Percentiles rank a stretch among this genome's conserved stretches.
Conservation (phyloP, 2,797 vertebrate species). For the Bovichtus variegatus region DNA sequence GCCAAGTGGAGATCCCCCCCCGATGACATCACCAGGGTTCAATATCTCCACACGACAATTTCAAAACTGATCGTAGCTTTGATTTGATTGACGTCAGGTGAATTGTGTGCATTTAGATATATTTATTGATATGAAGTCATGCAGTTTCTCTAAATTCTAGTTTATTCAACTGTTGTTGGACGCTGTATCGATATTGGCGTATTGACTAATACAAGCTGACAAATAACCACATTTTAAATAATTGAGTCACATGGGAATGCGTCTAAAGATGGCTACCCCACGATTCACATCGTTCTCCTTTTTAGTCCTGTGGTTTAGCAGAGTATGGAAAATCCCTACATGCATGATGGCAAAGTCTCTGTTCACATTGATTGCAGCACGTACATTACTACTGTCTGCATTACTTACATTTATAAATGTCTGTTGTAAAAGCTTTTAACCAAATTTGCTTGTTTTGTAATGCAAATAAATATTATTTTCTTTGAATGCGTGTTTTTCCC, state of each 20-base stretch:
- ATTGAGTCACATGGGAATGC: constrained; percentile 22
- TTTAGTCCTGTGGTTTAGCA: constrained; percentile 16
- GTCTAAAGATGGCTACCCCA: not conserved
- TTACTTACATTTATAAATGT: constrained; percentile 36
- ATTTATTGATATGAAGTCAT: not conserved
- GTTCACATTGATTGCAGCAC: constrained; percentile 19
- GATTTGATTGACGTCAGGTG: not conserved
- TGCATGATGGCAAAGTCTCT: constrained; percentile 48
- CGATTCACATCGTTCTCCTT: not conserved
- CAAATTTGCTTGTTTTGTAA: constrained; percentile 67
- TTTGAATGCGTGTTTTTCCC: constrained; percentile 34
- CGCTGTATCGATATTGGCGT: constrained; percentile 1
- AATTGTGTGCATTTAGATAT: constrained; percentile 24
- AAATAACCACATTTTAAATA: constrained; percentile 27
- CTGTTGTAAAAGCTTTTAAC: constrained; percentile 73
- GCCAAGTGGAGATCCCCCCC: too few species aligned
- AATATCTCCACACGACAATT: not conserved
- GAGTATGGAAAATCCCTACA: not conserved
- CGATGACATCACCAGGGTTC: too few species aligned
- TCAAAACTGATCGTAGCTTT: not conserved
- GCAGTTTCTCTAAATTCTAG: constrained; percentile 8
- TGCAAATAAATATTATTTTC: constrained; percentile 60
- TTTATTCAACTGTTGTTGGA: not conserved
- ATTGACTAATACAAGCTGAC: constrained; percentile 31
- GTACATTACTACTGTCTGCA: constrained; percentile 41